phyloP scores from a whole-genome alignment of 2,888 invertebrate species.

The Margaritifera margaritifera region DNA sequence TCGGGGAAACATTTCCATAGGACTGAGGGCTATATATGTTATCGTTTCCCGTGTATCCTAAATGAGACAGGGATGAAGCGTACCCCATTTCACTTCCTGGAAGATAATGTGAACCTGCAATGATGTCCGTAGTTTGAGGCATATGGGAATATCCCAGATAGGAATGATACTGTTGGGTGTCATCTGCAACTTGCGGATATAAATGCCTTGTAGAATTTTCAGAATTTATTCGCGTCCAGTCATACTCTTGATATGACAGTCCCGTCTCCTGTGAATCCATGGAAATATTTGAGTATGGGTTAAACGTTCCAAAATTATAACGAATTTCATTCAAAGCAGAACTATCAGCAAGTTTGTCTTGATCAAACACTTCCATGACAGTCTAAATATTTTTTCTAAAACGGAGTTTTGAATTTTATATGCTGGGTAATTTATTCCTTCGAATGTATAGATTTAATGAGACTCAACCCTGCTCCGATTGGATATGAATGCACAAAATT shows the following conservation, averaged over 20 bases:
- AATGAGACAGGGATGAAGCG: conserved; percentile 21
- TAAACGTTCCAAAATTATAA: conserved; percentile 5
- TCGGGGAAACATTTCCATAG: conserved; percentile 24
- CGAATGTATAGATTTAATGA: no score
- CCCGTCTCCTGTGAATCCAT: conserved; percentile 15
- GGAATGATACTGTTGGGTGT: conserved; percentile 31
- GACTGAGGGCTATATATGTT: conserved; percentile 18
- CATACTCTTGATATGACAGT: conserved; percentile 25
- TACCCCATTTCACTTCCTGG: conserved; percentile 30
- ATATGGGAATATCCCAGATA: conserved; percentile 37
- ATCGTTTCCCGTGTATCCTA: conserved; percentile 29
- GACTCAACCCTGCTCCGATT: no score
- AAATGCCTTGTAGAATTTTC: conserved; percentile 8
- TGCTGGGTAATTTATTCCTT: no score
- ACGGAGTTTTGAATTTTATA: no score
- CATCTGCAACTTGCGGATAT: conserved; percentile 22
- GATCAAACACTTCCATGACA: no score
- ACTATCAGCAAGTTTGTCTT: no score
- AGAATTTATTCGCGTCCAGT: conserved; percentile 21
- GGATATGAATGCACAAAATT: no score
- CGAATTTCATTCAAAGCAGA: no score
- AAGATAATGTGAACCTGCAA: conserved; percentile 27
- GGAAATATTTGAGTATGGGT: conserved; percentile 11
- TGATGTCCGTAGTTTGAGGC: conserved; percentile 15
- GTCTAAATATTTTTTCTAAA: no score